A percentile compares a stretch with the other conserved stretches of the same genome.
Evolutionary conservation across 2,113 vertebrate species (phyloP).

Genomic region (Dasypus novemcinctus): DNA sequence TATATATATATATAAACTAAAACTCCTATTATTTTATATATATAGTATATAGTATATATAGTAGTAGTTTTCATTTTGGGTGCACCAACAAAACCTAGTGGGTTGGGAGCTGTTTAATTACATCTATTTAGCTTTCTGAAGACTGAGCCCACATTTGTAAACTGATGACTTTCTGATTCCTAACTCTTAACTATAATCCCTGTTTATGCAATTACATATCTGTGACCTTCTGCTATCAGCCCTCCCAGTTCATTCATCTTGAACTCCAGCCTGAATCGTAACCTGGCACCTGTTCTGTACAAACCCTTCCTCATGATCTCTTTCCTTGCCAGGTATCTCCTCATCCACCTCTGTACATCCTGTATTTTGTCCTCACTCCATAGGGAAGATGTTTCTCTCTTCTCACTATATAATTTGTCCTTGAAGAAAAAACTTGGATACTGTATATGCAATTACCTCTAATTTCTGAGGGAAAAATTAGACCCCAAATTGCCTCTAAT

Average conservation of each 20-base stretch:
- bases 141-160: background rate
- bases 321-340: background rate
- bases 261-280: background rate
- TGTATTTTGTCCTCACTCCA: background rate
- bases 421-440: background rate
- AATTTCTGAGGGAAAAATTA: background rate
- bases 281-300: background rate
- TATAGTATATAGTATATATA: too few relatives aligned
- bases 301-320: background rate
- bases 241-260: background rate
- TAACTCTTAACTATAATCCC: background rate
- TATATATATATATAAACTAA: too few relatives aligned
- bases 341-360: background rate
- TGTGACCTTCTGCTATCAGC: background rate
- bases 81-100: background rate
- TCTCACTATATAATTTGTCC: background rate
- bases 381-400: background rate
- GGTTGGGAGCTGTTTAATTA: background rate
- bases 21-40: too few relatives aligned
- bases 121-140: background rate
- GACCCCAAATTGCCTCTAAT: background rate
- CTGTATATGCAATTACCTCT: background rate
- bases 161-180: background rate
- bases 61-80: background rate
- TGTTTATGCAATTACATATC: background rate